phyloP scores from a whole-genome alignment of 2,797 vertebrate genomes.

The Scolopax bukidnonensis region DNA sequence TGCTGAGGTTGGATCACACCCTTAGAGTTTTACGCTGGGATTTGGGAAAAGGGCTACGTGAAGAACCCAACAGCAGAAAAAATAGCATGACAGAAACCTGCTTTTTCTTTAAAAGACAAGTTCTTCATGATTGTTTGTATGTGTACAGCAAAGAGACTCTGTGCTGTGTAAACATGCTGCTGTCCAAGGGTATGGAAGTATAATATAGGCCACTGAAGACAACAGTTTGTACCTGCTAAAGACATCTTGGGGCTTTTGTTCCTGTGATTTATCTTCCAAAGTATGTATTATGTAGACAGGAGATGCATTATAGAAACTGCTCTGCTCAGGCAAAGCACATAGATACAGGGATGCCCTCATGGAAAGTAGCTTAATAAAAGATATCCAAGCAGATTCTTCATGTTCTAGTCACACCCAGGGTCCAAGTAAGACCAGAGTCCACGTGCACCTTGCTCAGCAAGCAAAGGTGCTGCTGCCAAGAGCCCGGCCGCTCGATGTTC shows the following conservation, averaged over 20 bases:
- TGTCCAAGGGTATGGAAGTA: background rate
- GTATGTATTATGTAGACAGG: accelerated
- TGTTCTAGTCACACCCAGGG: background rate
- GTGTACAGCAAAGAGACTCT: background rate
- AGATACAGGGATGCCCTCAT: accelerated
- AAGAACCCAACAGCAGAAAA: background rate
- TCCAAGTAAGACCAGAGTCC: background rate
- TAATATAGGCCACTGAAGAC: background rate
- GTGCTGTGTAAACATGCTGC: background rate
- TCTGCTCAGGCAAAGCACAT: background rate
- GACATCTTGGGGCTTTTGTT: background rate
- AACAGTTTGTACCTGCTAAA: background rate
- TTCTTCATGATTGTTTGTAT: background rate
- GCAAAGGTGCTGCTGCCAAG: background rate
- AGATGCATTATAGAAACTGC: background rate
- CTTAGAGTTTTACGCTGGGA: background rate
- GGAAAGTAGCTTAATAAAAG: background rate
- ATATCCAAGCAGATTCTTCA: background rate
- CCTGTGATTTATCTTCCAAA: accelerated
- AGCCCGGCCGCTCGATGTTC: too few species aligned
- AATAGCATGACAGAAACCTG: background rate
- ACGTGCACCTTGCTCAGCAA: background rate
- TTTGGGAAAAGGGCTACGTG: background rate
- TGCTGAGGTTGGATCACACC: background rate
- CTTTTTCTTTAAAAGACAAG: background rate